Evolutionary conservation across 2,888 invertebrate species (phyloP).

Genomic region (Malacosoma neustria): DNA sequence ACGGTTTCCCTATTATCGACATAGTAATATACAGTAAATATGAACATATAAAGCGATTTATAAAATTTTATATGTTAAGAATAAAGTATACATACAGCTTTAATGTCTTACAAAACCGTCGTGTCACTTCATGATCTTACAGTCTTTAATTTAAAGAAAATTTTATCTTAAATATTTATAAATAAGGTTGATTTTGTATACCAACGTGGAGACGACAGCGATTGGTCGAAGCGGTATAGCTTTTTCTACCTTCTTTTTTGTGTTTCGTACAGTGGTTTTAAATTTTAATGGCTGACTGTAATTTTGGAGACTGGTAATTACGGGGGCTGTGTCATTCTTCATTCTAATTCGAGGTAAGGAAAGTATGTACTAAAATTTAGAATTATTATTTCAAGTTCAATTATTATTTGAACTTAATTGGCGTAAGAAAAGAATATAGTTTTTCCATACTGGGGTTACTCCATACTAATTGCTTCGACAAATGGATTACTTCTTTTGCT

Average conservation of each 20-base stretch:
- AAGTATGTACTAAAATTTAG: constrained; percentile 12
- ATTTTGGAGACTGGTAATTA: constrained; percentile 65
- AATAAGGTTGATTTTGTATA: too few relatives aligned
- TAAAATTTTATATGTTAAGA: constrained; percentile 61
- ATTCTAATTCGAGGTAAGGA: constrained; percentile 22
- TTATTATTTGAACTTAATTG: too few relatives aligned
- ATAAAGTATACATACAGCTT: constrained; percentile 21
- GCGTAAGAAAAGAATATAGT: too few relatives aligned
- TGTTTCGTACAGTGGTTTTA: not conserved
- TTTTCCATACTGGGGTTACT: too few relatives aligned
- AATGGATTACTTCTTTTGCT: too few relatives aligned
- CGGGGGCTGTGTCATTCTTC: constrained; percentile 64
- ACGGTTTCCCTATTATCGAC: too few relatives aligned
- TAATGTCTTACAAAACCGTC: not conserved
- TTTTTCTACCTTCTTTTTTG: not conserved
- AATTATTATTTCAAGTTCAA: not conserved
- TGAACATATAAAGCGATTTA: too few relatives aligned
- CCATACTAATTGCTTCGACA: too few relatives aligned
- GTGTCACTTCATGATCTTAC: not conserved
- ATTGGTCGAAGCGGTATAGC: not conserved
- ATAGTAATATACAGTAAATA: too few relatives aligned
- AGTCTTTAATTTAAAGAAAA: not conserved
- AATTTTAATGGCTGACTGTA: constrained; percentile 51
- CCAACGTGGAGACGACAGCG: too few relatives aligned
- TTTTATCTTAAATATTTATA: not conserved